Percentiles rank a stretch among this genome's conserved stretches.
Conservation (phyloP, 2,888 invertebrate species). For the Diploptera punctata region DNA sequence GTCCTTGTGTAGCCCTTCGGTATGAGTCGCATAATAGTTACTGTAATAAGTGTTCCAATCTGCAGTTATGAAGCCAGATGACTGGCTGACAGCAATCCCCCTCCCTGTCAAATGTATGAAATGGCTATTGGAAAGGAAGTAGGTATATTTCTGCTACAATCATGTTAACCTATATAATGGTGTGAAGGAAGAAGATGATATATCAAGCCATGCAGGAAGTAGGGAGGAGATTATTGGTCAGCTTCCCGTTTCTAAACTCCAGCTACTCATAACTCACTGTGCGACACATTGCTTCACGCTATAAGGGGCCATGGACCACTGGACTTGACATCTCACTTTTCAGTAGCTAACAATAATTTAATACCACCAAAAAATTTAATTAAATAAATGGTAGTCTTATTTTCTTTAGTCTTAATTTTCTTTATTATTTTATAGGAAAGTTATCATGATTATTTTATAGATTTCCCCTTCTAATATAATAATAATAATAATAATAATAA, state of each 20-base stretch:
- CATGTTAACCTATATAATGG: slow-evolving; percentile 1
- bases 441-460: too few relatives aligned
- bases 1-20: too few relatives aligned
- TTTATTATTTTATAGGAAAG: too few relatives aligned
- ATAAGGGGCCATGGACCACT: neutral
- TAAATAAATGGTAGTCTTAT: too few relatives aligned
- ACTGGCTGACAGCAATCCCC: neutral
- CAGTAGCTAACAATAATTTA: too few relatives aligned
- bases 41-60: too few relatives aligned
- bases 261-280: neutral
- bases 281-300: neutral
- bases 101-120: neutral
- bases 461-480: too few relatives aligned
- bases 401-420: too few relatives aligned
- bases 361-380: too few relatives aligned
- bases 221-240: slow-evolving; percentile 27
- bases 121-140: slow-evolving; percentile 21
- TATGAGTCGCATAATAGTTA: too few relatives aligned
- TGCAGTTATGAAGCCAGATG: neutral
- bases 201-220: slow-evolving; percentile 18
- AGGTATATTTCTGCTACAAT: neutral
- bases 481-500: too few relatives aligned
- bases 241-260: slow-evolving; percentile 19
- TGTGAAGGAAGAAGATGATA: slow-evolving; percentile 20
- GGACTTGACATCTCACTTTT: too few relatives aligned